Evolutionary conservation across 2,797 vertebrate genomes (phyloP).

Genomic region (Channa striata): DNA sequence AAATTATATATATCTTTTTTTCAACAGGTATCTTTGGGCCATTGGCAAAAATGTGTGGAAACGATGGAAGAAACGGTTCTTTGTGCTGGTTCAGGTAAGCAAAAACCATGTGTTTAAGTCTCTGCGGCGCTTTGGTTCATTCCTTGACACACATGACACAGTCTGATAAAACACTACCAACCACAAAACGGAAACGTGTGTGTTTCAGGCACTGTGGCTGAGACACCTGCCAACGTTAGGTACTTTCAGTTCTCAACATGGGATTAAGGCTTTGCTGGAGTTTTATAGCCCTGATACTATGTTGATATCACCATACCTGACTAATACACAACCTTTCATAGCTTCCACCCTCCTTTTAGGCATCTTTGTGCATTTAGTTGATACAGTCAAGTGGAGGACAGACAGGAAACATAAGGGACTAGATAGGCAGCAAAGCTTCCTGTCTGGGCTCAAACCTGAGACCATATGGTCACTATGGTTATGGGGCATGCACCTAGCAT

Average conservation of each 20-base stretch:
- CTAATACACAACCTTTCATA: background rate
- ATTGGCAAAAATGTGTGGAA: slow-evolving; percentile 99
- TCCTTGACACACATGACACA: background rate
- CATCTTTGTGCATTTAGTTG: too few species aligned
- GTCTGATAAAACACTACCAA: background rate
- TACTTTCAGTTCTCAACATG: background rate
- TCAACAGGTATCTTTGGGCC: slow-evolving; percentile 93
- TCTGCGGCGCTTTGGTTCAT: background rate
- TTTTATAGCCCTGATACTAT: too few species aligned
- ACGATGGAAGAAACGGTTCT: slow-evolving; percentile 99
- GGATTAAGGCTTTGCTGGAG: too few species aligned
- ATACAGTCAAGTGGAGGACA: too few species aligned
- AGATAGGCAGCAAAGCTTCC: too few species aligned
- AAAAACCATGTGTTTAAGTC: background rate
- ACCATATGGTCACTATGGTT: too few species aligned
- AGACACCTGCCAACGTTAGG: background rate
- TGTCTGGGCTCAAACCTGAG: too few species aligned
- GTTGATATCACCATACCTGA: background rate
- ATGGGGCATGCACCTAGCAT: too few species aligned
- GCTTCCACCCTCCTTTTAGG: too few species aligned
- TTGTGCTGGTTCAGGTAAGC: slow-evolving; percentile 97
- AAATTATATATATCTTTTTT: too few species aligned
- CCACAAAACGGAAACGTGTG: too few species aligned
- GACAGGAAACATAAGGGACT: too few species aligned
- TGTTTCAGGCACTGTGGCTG: background rate